Conservation (phyloP, 1,140 invertebrate genomes). For the Drosophila simulans region DNA sequence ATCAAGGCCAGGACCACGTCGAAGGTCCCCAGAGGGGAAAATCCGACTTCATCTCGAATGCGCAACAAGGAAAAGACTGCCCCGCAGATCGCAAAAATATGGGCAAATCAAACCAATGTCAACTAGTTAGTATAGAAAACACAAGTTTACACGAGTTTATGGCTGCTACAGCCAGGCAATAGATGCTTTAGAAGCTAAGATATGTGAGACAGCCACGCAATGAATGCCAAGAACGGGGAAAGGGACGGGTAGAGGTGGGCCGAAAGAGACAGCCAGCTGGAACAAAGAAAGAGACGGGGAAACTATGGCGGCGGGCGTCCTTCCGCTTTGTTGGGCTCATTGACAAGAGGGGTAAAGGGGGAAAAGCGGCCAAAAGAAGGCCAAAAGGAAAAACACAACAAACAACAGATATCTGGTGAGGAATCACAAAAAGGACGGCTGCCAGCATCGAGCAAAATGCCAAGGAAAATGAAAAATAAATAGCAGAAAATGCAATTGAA, state of each 20-base stretch:
- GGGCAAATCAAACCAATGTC: constrained; percentile 38
- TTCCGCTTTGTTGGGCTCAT: constrained; percentile 36
- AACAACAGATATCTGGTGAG: constrained; percentile 9
- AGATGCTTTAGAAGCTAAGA: constrained; percentile 22
- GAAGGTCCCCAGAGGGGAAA: constrained; percentile 6
- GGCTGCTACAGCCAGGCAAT: constrained; percentile 14
- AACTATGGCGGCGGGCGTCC: constrained; percentile 42
- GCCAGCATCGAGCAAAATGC: constrained; percentile 57
- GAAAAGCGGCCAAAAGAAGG: constrained; percentile 3
- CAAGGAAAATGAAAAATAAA: constrained; percentile 79
- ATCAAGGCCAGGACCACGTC: constrained; percentile 44
- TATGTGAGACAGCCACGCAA: constrained; percentile 49
- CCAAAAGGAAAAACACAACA: constrained; percentile 21
- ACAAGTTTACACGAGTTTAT: constrained; percentile 52
- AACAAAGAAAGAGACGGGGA: constrained; percentile 18
- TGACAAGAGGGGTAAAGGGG: neutral
- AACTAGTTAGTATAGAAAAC: constrained; percentile 41
- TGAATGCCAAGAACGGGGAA: constrained; percentile 24
- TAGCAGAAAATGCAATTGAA: constrained; percentile 61
- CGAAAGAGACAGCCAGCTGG: constrained; percentile 13
- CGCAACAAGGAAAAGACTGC: constrained; percentile 40
- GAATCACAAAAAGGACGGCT: constrained; percentile 57
- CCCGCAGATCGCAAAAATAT: neutral
- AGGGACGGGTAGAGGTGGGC: neutral
- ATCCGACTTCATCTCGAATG: constrained; percentile 49